These are phyloP conservation scores for Bostrychus sinensis DNA, from an alignment of 2,113 vertebrate species.

Conservation along the genomic window DNA sequence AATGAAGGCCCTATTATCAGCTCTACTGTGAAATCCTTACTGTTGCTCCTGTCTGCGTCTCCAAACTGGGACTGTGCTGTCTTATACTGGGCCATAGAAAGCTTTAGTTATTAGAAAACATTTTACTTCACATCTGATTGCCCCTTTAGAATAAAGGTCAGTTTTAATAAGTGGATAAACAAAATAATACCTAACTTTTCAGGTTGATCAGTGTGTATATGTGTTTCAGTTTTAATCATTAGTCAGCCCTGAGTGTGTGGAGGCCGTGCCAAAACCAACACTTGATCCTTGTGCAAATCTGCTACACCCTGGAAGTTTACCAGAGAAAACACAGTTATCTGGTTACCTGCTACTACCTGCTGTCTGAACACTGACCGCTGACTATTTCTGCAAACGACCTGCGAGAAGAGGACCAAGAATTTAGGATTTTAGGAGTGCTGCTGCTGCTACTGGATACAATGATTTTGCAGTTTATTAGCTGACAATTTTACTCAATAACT, in stretches of 20 bases:
- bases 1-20: no score
- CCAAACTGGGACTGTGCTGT: no score
- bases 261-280: conserved; percentile 68
- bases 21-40: no score
- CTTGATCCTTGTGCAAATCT: conserved; percentile 28
- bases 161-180: no score
- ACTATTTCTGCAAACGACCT: conserved; percentile 49
- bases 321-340: conserved; percentile 31
- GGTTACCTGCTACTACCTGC: conserved; percentile 14
- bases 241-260: conserved; percentile 11
- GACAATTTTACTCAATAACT: not conserved
- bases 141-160: no score
- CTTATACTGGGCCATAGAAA: no score
- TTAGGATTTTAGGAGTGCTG: not conserved
- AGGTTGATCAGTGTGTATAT: no score
- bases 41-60: no score
- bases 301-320: conserved; percentile 56
- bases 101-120: no score
- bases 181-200: no score
- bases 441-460: not conserved
- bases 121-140: no score
- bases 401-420: conserved; percentile 8
- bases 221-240: conserved; percentile 33
- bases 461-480: not conserved
- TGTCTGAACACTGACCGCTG: conserved; percentile 34